Percentiles rank a stretch among this genome's conserved stretches.
Conservation (phyloP, 2,113 vertebrate species). For the Suncus etruscus region DNA sequence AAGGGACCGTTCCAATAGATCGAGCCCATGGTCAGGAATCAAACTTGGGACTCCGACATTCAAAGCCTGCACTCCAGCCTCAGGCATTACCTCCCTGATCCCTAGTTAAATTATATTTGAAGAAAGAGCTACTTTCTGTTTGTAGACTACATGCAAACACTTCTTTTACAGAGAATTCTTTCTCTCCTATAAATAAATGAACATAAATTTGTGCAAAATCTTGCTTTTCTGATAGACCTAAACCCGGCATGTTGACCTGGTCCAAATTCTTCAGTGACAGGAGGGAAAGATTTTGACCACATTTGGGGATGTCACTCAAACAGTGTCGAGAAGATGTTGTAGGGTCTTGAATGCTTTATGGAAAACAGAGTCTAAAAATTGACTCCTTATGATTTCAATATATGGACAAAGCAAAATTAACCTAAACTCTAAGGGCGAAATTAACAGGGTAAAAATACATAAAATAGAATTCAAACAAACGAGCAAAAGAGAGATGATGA, state of each 20-base stretch:
- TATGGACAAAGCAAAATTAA: constrained; percentile 19
- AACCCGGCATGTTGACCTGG: neutral
- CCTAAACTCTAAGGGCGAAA: neutral
- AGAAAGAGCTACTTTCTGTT: neutral
- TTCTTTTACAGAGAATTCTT: neutral
- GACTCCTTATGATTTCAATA: neutral
- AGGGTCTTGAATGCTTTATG: neutral
- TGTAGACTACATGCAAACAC: neutral
- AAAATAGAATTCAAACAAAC: neutral
- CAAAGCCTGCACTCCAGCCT: too few relatives aligned
- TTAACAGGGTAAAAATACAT: neutral
- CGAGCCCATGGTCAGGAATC: too few relatives aligned
- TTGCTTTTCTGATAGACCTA: neutral
- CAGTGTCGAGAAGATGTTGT: neutral
- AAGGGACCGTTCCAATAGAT: neutral
- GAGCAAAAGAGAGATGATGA: neutral
- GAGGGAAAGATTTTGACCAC: neutral
- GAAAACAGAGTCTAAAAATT: neutral
- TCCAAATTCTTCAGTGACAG: neutral
- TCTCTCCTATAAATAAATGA: neutral
- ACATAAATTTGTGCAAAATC: neutral
- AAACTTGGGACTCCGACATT: too few relatives aligned
- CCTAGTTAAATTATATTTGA: neutral
- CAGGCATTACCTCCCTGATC: neutral
- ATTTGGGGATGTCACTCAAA: neutral